Conservation (phyloP, 2,888 invertebrate species). For the Torymus texanus region DNA sequence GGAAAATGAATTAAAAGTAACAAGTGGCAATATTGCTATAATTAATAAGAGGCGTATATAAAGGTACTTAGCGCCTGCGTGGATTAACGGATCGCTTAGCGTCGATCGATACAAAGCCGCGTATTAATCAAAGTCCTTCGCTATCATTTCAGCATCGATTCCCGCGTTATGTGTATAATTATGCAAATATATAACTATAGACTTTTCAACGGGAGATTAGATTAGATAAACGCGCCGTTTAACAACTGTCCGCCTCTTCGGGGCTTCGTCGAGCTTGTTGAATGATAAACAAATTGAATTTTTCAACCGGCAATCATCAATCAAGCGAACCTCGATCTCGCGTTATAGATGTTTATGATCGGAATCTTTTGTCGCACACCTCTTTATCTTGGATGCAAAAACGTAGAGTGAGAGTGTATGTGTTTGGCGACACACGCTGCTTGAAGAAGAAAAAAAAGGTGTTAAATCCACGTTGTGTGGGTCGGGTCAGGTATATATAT, state of each 20-base stretch:
- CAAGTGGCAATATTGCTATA: slow-evolving; percentile 56
- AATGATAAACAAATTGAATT: slow-evolving; percentile 33
- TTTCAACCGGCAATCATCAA: background rate
- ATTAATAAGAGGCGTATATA: slow-evolving; percentile 59
- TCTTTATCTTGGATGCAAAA: background rate
- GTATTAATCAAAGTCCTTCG: slow-evolving; percentile 43
- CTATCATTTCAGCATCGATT: slow-evolving; percentile 28
- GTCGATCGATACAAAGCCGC: slow-evolving; percentile 46
- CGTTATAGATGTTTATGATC: slow-evolving; percentile 8
- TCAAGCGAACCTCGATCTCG: background rate
- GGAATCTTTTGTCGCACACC: background rate
- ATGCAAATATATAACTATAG: slow-evolving; percentile 45
- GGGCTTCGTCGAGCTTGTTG: background rate
- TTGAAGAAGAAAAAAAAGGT: slow-evolving; percentile 14
- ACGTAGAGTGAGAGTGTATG: background rate
- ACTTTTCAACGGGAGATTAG: slow-evolving; percentile 36
- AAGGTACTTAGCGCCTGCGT: background rate
- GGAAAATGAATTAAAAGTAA: slow-evolving; percentile 60
- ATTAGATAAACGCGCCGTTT: slow-evolving; percentile 42
- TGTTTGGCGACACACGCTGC: background rate
- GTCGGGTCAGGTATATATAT: slow-evolving; percentile 13
- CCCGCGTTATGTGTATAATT: slow-evolving; percentile 8
- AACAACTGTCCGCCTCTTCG: background rate
- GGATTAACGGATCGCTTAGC: slow-evolving; percentile 20
- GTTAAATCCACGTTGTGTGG: background rate